Conservation (phyloP, 2,797 vertebrate genomes). For the Caiman crocodilus region DNA sequence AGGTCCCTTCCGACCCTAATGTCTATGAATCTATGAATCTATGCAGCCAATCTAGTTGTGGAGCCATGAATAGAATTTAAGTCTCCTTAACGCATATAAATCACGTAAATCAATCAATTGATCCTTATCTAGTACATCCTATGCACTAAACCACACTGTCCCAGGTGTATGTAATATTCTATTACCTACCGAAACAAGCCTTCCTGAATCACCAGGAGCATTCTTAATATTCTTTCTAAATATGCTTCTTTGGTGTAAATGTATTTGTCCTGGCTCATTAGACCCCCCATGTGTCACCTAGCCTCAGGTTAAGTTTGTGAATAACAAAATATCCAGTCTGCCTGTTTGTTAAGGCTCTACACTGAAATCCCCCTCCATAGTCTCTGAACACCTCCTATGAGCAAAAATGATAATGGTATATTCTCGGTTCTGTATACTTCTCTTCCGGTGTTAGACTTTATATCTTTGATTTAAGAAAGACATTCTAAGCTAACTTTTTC, state of each 20-base stretch:
- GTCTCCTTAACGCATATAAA: not conserved
- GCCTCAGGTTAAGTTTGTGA: not conserved
- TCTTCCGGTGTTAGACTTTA: no score
- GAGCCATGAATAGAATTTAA: not conserved
- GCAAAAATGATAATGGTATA: conserved; percentile 38
- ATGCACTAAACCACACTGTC: not conserved
- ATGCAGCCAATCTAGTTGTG: no score
- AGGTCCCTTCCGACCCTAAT: no score
- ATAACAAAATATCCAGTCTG: not conserved
- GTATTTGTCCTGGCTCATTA: not conserved
- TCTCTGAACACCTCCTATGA: not conserved
- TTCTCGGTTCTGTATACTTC: conserved; percentile 33
- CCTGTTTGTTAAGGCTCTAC: not conserved
- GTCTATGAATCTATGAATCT: no score
- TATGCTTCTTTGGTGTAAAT: not conserved
- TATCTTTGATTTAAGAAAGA: not conserved
- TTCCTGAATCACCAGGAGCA: not conserved
- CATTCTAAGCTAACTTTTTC: conserved; percentile 57
- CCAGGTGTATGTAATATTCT: not conserved
- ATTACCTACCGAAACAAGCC: no score
- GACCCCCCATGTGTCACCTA: not conserved
- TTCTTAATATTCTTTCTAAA: not conserved
- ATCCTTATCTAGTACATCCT: conserved; percentile 8
- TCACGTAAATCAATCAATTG: not conserved
- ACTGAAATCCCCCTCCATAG: not conserved